Evolutionary conservation across 2,888 invertebrate genomes (phyloP).

Genomic region (Brassicogethes aeneus): DNA sequence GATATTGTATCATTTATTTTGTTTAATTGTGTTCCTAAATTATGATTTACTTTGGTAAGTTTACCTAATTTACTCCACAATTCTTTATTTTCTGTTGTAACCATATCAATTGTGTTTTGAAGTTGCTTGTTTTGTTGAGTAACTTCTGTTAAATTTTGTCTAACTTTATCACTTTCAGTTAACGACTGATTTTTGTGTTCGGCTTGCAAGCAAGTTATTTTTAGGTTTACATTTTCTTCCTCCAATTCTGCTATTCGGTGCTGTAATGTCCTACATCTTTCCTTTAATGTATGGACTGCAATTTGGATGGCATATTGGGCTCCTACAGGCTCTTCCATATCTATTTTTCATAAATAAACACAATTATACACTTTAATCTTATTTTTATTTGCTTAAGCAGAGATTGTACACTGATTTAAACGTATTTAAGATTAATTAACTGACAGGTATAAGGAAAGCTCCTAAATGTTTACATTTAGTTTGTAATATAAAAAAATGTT

Average conservation of each 20-base stretch:
- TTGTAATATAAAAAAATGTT: no score
- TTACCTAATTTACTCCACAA: slow-evolving; percentile 66
- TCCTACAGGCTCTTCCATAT: slow-evolving; percentile 34
- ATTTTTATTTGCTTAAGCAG: no score
- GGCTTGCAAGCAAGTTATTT: slow-evolving; percentile 34
- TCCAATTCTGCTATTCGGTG: slow-evolving; percentile 60
- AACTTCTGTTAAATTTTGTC: slow-evolving; percentile 50
- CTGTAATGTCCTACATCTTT: slow-evolving; percentile 69
- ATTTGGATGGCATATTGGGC: slow-evolving; percentile 57
- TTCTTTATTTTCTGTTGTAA: slow-evolving; percentile 71
- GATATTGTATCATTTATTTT: slow-evolving; percentile 46
- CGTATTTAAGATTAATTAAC: no score
- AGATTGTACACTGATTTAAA: no score
- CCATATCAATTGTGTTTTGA: slow-evolving; percentile 70
- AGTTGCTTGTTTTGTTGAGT: slow-evolving; percentile 68
- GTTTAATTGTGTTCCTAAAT: slow-evolving; percentile 43
- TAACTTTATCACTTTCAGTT: slow-evolving; percentile 23
- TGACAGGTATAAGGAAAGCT: no score
- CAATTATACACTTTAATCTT: no score
- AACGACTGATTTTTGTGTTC: slow-evolving; percentile 21
- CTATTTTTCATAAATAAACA: no score
- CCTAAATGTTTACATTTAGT: no score
- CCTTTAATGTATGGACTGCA: slow-evolving; percentile 73
- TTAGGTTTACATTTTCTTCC: slow-evolving; percentile 64
- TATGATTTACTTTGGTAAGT: slow-evolving; percentile 51